Percentiles rank a stretch among this genome's conserved stretches.
These are phyloP conservation scores for Streptopelia turtur DNA, from an alignment of 2,797 vertebrate genomes.

Conservation along the genomic window DNA sequence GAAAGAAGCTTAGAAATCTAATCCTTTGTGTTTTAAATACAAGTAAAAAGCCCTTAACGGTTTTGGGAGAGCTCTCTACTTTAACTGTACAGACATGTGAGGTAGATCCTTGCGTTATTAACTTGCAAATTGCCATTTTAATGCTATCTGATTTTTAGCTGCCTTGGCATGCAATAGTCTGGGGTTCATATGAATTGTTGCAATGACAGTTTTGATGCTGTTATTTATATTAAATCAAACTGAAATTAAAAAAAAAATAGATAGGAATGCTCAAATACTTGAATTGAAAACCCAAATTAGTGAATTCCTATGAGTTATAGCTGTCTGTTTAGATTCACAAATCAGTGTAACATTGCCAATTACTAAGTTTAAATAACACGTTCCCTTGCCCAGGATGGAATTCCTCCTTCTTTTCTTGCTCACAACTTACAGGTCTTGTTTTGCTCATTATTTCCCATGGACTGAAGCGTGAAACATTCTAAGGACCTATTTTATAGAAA, in stretches of 20 bases:
- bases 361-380: neutral
- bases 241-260: neutral
- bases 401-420: neutral
- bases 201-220: neutral
- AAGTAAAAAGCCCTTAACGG: conserved; percentile 7
- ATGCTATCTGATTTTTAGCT: neutral
- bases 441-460: neutral
- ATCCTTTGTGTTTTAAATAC: conserved; percentile 28
- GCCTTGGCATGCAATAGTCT: neutral
- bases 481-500: neutral
- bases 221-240: neutral
- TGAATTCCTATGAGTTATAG: neutral
- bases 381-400: neutral
- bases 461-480: neutral
- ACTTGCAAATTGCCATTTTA: neutral
- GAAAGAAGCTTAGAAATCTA: conserved; percentile 25
- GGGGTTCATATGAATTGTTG: neutral
- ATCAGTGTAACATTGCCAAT: neutral
- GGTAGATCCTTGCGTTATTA: neutral
- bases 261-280: neutral
- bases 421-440: neutral
- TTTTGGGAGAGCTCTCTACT: neutral
- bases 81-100: neutral
- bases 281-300: neutral
- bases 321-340: neutral